Evolutionary conservation across 2,113 vertebrate genomes (phyloP).

Genomic region (Barnardius zonarius): DNA sequence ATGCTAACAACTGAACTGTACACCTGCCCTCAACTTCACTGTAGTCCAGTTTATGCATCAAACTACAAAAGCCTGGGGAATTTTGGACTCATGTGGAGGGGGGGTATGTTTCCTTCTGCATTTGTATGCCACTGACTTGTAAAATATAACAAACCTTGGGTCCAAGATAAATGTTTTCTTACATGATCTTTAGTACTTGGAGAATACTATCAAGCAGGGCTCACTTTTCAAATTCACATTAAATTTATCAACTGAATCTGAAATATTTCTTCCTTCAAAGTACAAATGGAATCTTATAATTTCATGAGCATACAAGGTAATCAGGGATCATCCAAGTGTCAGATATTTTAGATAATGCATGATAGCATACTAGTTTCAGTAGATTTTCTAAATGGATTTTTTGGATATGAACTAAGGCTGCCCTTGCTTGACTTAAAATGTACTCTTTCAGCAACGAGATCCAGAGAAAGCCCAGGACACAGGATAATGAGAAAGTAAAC

Average conservation of each 20-base stretch:
- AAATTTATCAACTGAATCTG: not conserved
- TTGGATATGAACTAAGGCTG: not conserved
- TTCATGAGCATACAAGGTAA: not conserved
- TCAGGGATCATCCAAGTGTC: not conserved
- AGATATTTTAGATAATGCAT: not conserved
- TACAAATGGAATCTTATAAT: not conserved
- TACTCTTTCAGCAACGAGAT: not conserved
- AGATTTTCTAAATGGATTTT: not conserved
- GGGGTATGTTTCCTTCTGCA: not conserved
- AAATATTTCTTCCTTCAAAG: not conserved
- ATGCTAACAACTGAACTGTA: not conserved
- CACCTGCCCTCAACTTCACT: not conserved
- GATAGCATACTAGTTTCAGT: not conserved
- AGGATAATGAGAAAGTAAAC: not conserved
- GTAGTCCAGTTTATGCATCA: not conserved
- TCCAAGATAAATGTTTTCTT: not conserved
- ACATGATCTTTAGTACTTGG: not conserved
- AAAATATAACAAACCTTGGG: not conserved
- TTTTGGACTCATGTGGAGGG: not conserved
- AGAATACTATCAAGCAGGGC: not conserved
- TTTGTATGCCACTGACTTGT: not conserved
- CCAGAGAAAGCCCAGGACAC: not conserved
- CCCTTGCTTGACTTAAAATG: not conserved
- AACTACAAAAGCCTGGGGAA: not conserved
- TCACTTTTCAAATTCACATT: not conserved